Evolutionary conservation across 2,888 invertebrate genomes (phyloP).

Genomic region (Pyrrhosoma nymphula): DNA sequence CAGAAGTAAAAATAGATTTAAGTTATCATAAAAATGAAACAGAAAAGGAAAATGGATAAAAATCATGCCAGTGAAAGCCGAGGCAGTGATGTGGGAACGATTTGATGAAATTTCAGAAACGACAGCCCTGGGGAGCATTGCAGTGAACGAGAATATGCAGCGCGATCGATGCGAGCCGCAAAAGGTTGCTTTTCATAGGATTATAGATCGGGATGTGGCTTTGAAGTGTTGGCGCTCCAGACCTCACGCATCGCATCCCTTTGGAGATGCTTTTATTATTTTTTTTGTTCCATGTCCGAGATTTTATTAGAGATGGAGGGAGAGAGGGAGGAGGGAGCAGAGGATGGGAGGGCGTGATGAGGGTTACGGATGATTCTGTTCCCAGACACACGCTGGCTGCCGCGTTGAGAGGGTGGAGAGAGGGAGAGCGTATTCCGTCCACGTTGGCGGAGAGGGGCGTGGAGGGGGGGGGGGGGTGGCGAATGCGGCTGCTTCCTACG

Average conservation of each 20-base stretch:
- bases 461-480: neutral
- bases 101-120: too few relatives aligned
- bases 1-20: too few relatives aligned
- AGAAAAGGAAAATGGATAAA: too few relatives aligned
- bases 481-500: too few relatives aligned
- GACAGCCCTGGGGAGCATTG: too few relatives aligned
- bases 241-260: neutral
- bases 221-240: neutral
- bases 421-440: neutral
- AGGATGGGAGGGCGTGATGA: too few relatives aligned
- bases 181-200: neutral
- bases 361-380: too few relatives aligned
- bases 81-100: too few relatives aligned
- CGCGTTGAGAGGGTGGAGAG: neutral
- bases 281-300: neutral
- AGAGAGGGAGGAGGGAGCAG: neutral
- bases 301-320: neutral
- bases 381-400: neutral
- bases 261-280: neutral
- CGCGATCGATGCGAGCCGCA: neutral
- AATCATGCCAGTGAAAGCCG: too few relatives aligned
- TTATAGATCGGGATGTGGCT: neutral
- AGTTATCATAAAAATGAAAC: too few relatives aligned
- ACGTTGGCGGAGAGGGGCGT: neutral
- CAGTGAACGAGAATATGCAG: neutral